Percentiles rank a stretch among this genome's conserved stretches.
These are phyloP conservation scores for Tachina fera DNA, from an alignment of 2,888 invertebrate species.

Conservation along the genomic window DNA sequence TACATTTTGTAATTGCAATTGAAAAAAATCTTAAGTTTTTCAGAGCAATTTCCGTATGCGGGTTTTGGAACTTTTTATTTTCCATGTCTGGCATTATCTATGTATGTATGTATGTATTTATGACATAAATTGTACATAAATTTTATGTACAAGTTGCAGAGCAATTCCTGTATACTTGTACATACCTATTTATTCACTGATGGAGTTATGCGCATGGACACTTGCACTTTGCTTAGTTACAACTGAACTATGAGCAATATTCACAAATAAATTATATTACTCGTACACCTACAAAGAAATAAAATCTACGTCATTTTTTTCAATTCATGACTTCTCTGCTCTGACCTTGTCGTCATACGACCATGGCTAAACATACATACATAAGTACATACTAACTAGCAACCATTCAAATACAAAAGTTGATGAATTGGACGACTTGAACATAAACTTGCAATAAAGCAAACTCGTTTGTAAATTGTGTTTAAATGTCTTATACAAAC, in stretches of 20 bases:
- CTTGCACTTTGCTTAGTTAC: not conserved
- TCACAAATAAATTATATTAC: not conserved
- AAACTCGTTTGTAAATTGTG: conserved; percentile 24
- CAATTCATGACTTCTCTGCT: conserved; percentile 49
- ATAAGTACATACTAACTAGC: conserved; percentile 7
- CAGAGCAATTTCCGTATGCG: too few relatives aligned
- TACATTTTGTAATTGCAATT: too few relatives aligned
- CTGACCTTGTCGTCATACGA: conserved; percentile 58
- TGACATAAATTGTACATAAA: too few relatives aligned
- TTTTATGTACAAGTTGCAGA: too few relatives aligned
- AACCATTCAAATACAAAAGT: conserved; percentile 17
- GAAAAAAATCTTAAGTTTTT: too few relatives aligned
- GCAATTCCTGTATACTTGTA: too few relatives aligned
- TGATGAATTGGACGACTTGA: conserved; percentile 39
- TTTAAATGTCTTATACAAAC: not conserved
- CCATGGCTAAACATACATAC: conserved; percentile 31
- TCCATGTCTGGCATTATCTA: too few relatives aligned
- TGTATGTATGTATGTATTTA: too few relatives aligned
- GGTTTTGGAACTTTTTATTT: too few relatives aligned
- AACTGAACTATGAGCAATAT: not conserved
- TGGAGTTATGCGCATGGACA: too few relatives aligned
- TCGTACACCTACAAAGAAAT: conserved; percentile 38
- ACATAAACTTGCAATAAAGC: conserved; percentile 22
- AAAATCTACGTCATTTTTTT: conserved; percentile 38
- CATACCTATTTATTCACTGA: too few relatives aligned